These are phyloP conservation scores for Drosophila borealis DNA, from an alignment of 2,888 invertebrate genomes.

Conservation along the genomic window DNA sequence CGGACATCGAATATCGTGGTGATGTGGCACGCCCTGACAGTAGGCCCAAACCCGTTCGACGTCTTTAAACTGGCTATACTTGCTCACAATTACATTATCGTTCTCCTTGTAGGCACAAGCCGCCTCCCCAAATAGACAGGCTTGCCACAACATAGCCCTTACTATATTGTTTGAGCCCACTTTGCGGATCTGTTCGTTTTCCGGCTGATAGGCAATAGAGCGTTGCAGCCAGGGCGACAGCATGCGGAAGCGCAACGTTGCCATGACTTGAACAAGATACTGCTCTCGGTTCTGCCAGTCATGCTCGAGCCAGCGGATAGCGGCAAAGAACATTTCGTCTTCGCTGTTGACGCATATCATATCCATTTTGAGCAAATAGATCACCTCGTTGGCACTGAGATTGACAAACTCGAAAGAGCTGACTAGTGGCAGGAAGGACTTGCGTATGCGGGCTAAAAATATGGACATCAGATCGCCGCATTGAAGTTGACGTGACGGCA, in stretches of 20 bases:
- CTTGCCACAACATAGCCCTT: constrained; percentile 23
- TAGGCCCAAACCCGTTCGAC: constrained; percentile 44
- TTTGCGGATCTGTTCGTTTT: constrained; percentile 15
- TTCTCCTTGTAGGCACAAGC: rapidly evolving
- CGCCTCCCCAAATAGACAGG: neutral
- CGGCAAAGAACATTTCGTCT: constrained; percentile 53
- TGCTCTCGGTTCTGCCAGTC: constrained; percentile 33
- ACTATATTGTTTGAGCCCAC: constrained; percentile 5
- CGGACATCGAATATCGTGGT: constrained; percentile 31
- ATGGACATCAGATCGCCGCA: constrained; percentile 37
- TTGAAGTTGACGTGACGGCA: neutral
- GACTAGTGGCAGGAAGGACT: constrained; percentile 38
- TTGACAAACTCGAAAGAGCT: constrained; percentile 31
- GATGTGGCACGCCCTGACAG: constrained; percentile 43
- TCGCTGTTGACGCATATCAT: constrained; percentile 46
- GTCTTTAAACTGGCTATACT: rapidly evolving
- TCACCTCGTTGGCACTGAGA: constrained; percentile 22
- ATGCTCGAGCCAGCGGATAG: constrained; percentile 37
- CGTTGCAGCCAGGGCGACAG: constrained; percentile 36
- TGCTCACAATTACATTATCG: neutral
- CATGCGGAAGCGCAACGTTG: constrained; percentile 19
- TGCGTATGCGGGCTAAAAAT: constrained; percentile 19
- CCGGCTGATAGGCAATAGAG: constrained; percentile 4
- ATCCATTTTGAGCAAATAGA: constrained; percentile 18
- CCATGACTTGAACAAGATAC: constrained; percentile 3